Evolutionary conservation across 1,140 invertebrate genomes (phyloP), one percentile per base, ranked within the genome.

Genomic region (Andrena cerasifolii): DNA sequence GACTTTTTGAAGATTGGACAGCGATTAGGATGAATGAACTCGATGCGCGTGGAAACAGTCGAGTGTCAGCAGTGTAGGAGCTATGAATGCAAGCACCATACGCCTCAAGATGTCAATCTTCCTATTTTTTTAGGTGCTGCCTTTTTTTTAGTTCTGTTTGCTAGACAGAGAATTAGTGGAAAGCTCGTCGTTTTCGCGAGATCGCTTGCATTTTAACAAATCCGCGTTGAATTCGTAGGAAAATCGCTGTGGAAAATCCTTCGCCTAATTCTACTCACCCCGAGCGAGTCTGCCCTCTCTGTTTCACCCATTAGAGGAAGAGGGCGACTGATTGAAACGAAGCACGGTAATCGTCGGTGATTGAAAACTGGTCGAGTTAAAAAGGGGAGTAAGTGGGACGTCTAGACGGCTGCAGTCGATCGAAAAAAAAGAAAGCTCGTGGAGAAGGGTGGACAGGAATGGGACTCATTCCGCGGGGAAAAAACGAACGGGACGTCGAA

Each of bases 281-380:
- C 36, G 36, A 40, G 40, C 36, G 7, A 33, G 8, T 66, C 63
- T 24, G 10, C n/a, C n/a, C 0, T n/a, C 0, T 18, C 10, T 14
- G 2, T 18, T 1, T 8, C 16, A 68, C 54, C 8, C 40, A 59
- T 75, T 45, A 47, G 7, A 45, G n/a, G 6, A 8, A 21, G 21
- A 4, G 10, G 40, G 21, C 10, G 51, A 26, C 16, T 26, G 54
- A 68, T 56, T 49, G 65, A 31, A 40, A 31, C 28, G 31, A 24
- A 54, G 67, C 45, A 47, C 33, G 33, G 33, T 79, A 79, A 79
- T 74, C 51, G 61, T 43, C 21, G n/a, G 53, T 51, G 61, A 79
- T 79, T 74, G 77, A 79, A 79, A 79, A 79, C 31, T 31, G 53
- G 31, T 33, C 43, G 28, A 43, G 31, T 74, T 74, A 79, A 56